A percentile compares a stretch with the other conserved stretches of the same genome.
phyloP scores from a whole-genome alignment of 2,113 vertebrate genomes.

The Pardalotus punctatus region DNA sequence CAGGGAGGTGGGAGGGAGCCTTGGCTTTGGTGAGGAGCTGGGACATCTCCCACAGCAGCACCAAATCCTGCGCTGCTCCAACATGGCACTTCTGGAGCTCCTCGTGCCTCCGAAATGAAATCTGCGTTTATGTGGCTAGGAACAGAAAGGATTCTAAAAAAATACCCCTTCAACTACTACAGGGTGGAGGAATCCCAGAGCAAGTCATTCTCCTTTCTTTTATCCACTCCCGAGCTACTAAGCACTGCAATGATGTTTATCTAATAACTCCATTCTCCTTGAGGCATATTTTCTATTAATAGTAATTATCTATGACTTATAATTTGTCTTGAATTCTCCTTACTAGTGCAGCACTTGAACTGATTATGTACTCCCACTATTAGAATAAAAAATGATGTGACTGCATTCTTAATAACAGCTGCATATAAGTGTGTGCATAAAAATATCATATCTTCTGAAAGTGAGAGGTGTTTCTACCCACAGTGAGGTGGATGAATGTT shows the following conservation, averaged over 20 bases:
- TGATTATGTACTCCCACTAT: slow-evolving; percentile 69
- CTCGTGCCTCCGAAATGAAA: background rate
- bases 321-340: slow-evolving; percentile 71
- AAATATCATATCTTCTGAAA: slow-evolving; percentile 61
- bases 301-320: slow-evolving; percentile 67
- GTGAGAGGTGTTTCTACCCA: slow-evolving; percentile 57
- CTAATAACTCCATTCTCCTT: slow-evolving; percentile 68
- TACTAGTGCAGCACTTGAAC: slow-evolving; percentile 51
- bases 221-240: background rate
- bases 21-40: background rate
- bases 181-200: slow-evolving; percentile 41
- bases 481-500: slow-evolving; percentile 34
- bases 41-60: background rate
- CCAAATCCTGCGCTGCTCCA: background rate
- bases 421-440: slow-evolving; percentile 54
- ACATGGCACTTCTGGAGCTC: background rate
- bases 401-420: slow-evolving; percentile 70
- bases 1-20: background rate
- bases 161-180: background rate
- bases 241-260: slow-evolving; percentile 53
- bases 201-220: slow-evolving; percentile 8
- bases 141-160: background rate
- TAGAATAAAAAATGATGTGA: slow-evolving; percentile 69
- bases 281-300: slow-evolving; percentile 71
- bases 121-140: background rate